Evolutionary conservation across 2,888 invertebrate species (phyloP).

Genomic region (Notodonta ziczac): DNA sequence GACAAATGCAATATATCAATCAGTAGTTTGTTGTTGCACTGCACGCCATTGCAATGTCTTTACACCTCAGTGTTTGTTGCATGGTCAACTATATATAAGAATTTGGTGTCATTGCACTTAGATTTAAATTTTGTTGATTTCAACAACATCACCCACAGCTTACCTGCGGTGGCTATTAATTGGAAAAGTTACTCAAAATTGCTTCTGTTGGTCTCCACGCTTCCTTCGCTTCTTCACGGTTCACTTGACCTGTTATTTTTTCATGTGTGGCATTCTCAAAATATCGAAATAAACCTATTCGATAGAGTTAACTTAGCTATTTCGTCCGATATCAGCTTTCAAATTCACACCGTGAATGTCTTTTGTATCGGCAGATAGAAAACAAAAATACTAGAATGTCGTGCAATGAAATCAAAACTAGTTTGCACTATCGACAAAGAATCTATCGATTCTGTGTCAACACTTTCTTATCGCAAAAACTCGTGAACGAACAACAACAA

Average conservation of each 20-base stretch:
- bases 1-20: background rate
- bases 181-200: too few species aligned
- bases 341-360: background rate
- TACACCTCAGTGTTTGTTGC: background rate
- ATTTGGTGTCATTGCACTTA: background rate
- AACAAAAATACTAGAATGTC: background rate
- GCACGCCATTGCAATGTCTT: background rate
- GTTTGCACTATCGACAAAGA: constrained; percentile 8
- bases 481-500: constrained; percentile 24
- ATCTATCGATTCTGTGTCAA: constrained; percentile 14
- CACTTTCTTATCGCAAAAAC: constrained; percentile 34
- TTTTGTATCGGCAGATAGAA: background rate
- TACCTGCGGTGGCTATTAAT: too few species aligned
- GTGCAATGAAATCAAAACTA: constrained; percentile 1
- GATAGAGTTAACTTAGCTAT: too few species aligned
- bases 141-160: background rate
- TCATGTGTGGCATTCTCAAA: too few species aligned
- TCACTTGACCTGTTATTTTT: too few species aligned
- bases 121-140: background rate
- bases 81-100: background rate
- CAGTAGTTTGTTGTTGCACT: background rate
- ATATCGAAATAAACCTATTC: too few species aligned
- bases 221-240: too few species aligned
- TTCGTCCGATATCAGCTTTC: background rate
- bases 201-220: too few species aligned